Base-by-base conservation (phyloP, 2,797 vertebrate species). In the Cuculus canorus region DNA sequence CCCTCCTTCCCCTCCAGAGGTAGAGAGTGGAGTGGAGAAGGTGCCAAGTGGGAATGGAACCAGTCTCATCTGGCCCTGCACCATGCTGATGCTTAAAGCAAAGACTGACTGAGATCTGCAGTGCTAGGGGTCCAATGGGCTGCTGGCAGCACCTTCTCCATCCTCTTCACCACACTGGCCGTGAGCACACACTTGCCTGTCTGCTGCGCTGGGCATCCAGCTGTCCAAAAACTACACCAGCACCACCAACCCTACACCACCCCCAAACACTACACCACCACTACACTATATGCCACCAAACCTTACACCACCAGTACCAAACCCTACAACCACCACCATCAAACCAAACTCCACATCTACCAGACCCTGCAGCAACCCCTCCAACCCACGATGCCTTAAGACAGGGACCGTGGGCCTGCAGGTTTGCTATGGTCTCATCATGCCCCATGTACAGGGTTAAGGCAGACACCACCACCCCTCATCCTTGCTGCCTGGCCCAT, bases 321-420 rank as follows among this genome's bases (percentile, higher is more conserved):
- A 43, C 5, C 19, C 8, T 63, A 15, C 9, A 32, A 7, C 10
- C 11, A 37, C 0, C 50, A 28, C 5, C 27, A 9, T 30, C 33
- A 59, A 59, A 28, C 13, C 12, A 1, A 17, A 5, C 11, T 35
- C 1, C 0, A 17, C 3, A 13, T 8, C 25, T 48, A 54, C 15
- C 25, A 35, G 65, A 56, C 39, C 25, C 16, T 68, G n/a, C 32
- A 47, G 32, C 41, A 66, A 66, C 5, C 25, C 32, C 57, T n/a
- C 27, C 48, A 47, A 28, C 13, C 8, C 48, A 12, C 4, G 11
- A 33, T 18, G 53, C n/a, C 57, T 25, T 25, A 30, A 16, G 33
- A 4, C 0, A 86, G 64, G 30, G 12, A 32, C 27, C 53, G 3
- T 1, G 6, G 18, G 19, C 63, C 72, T 48, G 39, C 41, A 17